A percentile compares a stretch with the other conserved stretches of the same genome.
Conservation (phyloP, 2,113 vertebrate genomes). For the Noctilio leporinus region DNA sequence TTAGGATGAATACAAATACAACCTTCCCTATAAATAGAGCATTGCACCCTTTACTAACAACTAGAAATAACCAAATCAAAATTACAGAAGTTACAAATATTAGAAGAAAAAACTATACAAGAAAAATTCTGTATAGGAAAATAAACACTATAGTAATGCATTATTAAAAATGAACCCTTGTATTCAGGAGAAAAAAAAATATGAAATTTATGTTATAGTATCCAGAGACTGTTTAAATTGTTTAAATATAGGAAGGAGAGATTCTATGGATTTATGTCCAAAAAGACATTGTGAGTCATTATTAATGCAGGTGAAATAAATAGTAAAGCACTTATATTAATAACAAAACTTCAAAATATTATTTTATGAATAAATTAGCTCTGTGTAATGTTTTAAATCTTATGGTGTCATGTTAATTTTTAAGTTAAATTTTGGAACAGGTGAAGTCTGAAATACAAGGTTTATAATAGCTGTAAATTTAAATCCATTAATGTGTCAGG, state of each 20-base stretch:
- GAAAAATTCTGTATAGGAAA: not conserved
- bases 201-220: not conserved
- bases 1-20: not conserved
- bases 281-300: not conserved
- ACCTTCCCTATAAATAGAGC: not conserved
- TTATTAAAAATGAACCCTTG: not conserved
- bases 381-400: not conserved
- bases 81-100: not conserved
- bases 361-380: not conserved
- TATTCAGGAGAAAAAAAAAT: not conserved
- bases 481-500: not conserved
- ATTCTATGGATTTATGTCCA: not conserved
- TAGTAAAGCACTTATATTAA: not conserved
- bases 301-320: not conserved
- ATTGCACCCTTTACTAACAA: not conserved
- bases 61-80: not conserved
- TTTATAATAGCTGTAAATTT: not conserved
- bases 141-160: not conserved
- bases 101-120: not conserved
- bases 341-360: not conserved
- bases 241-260: not conserved
- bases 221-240: not conserved
- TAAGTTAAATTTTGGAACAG: not conserved
- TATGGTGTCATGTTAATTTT: not conserved
- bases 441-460: not conserved